Base-by-base conservation (phyloP, 1,140 invertebrate species). In the Penaeus vannamei region DNA sequence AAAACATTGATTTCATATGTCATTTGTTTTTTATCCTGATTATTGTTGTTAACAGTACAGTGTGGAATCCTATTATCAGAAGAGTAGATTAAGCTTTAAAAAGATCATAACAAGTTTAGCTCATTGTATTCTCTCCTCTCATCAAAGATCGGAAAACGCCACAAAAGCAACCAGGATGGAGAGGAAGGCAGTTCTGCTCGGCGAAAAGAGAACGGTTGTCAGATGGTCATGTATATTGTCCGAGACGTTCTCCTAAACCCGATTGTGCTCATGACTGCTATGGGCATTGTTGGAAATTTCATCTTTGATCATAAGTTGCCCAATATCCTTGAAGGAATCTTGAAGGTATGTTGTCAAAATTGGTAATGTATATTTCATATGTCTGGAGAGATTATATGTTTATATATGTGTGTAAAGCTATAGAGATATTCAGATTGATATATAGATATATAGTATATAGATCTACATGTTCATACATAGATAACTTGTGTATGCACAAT, bases 201-300 rank as follows among this genome's bases (percentile, higher is more conserved):
- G 32, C 5, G 42, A 12, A 83, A 61, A 29, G 81, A 84, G 22
- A n/a, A 19, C 1, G 82, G 85, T 3, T 89, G 81, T 36, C 42
- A 79, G 46, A 26, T 90, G 84, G 76, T 81, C 19, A 66, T 89
- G 76, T 87, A 83, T 42, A 91, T 92, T 5, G 88, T 93, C 2
- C 96, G 96, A 93, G 96, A 96, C 19, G 95, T 98, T 76, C 94
- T 96, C 77, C 94, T 95, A 2, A 99, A 99, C 94, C 98, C 98
- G 1, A 95, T 99, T 82, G 95, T 99, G 22, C 94, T 98, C 22
- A 98, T 99, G 97, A 99, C 98, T 1, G 93, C 97, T n/a, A 92
- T 98, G 26, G 98, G 98, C 2, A 96, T 99, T 17, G 93, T 96
- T 83, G 97, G 97, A 23, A 99, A 99, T 93, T 94, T 98, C 85